Evolutionary conservation across 2,888 invertebrate species (phyloP), one percentile per base, ranked within the genome.

Genomic region (Scaptomyza cyrtandrae): DNA sequence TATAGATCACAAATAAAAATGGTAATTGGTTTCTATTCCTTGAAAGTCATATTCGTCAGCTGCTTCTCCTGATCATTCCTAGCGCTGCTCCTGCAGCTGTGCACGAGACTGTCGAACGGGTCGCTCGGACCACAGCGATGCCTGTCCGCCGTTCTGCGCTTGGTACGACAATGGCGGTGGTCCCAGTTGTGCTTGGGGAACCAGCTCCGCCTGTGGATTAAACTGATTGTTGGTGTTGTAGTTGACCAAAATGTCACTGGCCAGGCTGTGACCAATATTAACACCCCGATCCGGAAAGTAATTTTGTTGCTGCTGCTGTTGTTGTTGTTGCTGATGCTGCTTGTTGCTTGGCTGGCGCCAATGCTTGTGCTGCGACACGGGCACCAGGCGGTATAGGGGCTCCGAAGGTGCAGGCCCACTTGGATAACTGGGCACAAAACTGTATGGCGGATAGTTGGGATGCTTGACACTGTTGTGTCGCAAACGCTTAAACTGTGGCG

Each of bases 141-240:
- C 53, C 11, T 77, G 74, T 13, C 67, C 70, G 0, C 71, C 88
- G 29, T 69, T 88, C 37, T 87, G 84, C 5, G 87, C 82, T 66
- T 85, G 89, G 27, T 84, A 84, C 16, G 87, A 80, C 31, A 85
- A 69, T 1, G 82, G 81, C n/a, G 79, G 73, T 9, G 85, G 86
- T 2, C 88, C 83, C 13, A 84, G 41, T 46, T 83, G 88, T 1
- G 84, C 82, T 14, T 87, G 88, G 0, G 83, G 85, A 64, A 90
- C 86, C 46, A 90, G 79, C 37, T 91, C 90, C 33, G 90, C 90
- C 71, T 90, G 90, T 6, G 90, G 79, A 56, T 89, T 88, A 56
- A 89, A 93, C 88, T 96, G 95, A 79, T 95, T 95, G 73, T 96
- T 94, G 0, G 95, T 95, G 89, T 96, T 95, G 56, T 91, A 91